Evolutionary conservation across 2,888 invertebrate genomes (phyloP), one percentile per base, ranked within the genome.

Genomic region (Ochlodes sylvanus): DNA sequence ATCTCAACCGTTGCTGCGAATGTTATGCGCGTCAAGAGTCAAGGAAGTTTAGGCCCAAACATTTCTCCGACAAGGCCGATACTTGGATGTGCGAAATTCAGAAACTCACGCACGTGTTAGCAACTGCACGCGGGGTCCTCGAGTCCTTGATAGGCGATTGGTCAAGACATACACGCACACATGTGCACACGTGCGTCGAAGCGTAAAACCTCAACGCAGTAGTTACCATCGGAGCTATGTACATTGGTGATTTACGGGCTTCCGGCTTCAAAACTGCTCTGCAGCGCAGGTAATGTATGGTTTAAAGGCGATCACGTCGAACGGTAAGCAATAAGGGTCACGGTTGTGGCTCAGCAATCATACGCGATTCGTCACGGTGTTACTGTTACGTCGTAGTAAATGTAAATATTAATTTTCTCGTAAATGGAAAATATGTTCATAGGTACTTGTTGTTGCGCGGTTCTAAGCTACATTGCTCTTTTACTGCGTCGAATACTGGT

Each of bases 331-430:
- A 38, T 55, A 69, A 70, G 70, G 71, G 73, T 69, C 71, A 73
- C 67, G 75, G 76, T 71, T 77, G 77, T 76, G 76, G 73, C 64
- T 55, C 68, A 72, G 75, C 78, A 77, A 79, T 79, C 76, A 72
- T 60, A 42, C 66, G 66, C 58, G 12, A 66, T 66, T 66, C 66
- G 66, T 47, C 66, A 66, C 66, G 66, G 58, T 54, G 58, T 52
- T 58, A 65, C 65, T 32, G 66, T 44, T 44, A 32, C 66, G 66
- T 60, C 60, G 66, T 66, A 58, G 66, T 60, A 54, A 66, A 66
- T 66, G 60, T 66, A 60, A 66, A 66, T 54, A 66, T 66, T 42
- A 65, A 65, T 65, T 58, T 65, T 58, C 50, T 52, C 50, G 14
- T 9, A 65, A 27, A 47, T 50, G 47, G 65, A 58, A 58, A 65